Evolutionary conservation across 1,140 invertebrate species (phyloP), one percentile per base, ranked within the genome.

Genomic region (Drosophila lini): DNA sequence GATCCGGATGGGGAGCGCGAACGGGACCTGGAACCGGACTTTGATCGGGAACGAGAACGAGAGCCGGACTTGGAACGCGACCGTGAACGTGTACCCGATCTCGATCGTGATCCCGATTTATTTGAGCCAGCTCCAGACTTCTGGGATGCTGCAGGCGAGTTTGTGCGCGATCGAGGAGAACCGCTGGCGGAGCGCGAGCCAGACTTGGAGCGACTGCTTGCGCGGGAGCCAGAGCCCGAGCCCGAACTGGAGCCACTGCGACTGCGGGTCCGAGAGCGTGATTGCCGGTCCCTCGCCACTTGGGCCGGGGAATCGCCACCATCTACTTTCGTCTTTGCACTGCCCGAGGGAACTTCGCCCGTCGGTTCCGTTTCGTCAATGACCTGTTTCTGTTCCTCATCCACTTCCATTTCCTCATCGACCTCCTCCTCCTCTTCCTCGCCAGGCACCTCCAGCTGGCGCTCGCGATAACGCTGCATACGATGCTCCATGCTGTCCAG

Each of bases 401-500:
- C 96, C 34, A 95, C 95, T 44, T 96, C 95, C 84, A 96, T 95
- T 74, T 94, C 92, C 71, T 94, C 93, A 56, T 94, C 95, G 75
- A 95, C 94, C 76, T 95, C 93, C 38, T 94, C 95, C 60, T 96
- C 96, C 58, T 97, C 96, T 44, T 96, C 96, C 61, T 97, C 96
- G 77, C 97, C 96, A 38, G 96, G 95, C 19, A 97, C 97, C 90
- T 99, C 97, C 9, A 99, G 93, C 91, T 98, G 97, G 79, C 95
- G 96, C 92, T 98, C 96, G 59, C 98, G 93, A 57, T 96, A 95
- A 36, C 97, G 93, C 91, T 99, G 97, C 94, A 97, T 97, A 71
- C 95, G 94, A 84, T 97, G 96, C 92, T 99, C 98, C 59, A 94
- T 93, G 1, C 96, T 96, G 90, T 97, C 97, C n/a, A 99, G 93